Percentiles rank a stretch among this genome's conserved stretches.
Conservation (phyloP, 1,140 invertebrate species). For the Zaprionus gabonicus region DNA sequence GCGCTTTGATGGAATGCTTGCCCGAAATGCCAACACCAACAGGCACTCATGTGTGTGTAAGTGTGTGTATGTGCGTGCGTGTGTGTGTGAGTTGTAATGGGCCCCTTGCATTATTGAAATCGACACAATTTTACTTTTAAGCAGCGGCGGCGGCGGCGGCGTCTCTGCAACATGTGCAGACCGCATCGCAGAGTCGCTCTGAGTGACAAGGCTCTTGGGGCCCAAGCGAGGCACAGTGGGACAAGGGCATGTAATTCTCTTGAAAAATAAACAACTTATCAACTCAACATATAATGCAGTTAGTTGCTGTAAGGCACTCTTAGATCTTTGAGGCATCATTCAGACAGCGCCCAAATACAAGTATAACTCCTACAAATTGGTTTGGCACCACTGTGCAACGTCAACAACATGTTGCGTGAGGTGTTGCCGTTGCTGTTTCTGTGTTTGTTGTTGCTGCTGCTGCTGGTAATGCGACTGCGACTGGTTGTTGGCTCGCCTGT, state of each 20-base stretch:
- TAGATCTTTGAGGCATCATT: too few relatives aligned
- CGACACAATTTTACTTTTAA: conserved; percentile 83
- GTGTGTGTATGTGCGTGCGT: not conserved
- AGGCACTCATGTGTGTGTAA: conserved; percentile 65
- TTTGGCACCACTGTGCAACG: conserved; percentile 33
- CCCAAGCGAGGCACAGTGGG: conserved; percentile 25
- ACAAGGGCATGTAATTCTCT: not conserved
- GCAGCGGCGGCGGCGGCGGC: conserved; percentile 44
- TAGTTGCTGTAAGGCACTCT: too few relatives aligned
- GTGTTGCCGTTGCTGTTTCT: conserved; percentile 62
- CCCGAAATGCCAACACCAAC: conserved; percentile 67
- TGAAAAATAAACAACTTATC: not conserved
- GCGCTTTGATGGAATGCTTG: conserved; percentile 77
- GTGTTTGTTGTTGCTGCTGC: conserved; percentile 39
- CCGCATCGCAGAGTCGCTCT: conserved; percentile 40
- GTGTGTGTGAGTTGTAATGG: conserved; percentile 64
- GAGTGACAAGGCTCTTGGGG: conserved; percentile 61
- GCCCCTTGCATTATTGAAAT: conserved; percentile 81
- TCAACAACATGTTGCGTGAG: conserved; percentile 63
- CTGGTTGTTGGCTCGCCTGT: conserved; percentile 18
- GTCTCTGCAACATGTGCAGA: conserved; percentile 56
- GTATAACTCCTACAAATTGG: not conserved
- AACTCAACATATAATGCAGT: not conserved
- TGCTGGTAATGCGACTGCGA: conserved; percentile 66
- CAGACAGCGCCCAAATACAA: too few relatives aligned